A percentile compares a stretch with the other conserved stretches of the same genome.
Evolutionary conservation across 2,888 invertebrate genomes (phyloP).

Genomic region (Andrena minutula): DNA sequence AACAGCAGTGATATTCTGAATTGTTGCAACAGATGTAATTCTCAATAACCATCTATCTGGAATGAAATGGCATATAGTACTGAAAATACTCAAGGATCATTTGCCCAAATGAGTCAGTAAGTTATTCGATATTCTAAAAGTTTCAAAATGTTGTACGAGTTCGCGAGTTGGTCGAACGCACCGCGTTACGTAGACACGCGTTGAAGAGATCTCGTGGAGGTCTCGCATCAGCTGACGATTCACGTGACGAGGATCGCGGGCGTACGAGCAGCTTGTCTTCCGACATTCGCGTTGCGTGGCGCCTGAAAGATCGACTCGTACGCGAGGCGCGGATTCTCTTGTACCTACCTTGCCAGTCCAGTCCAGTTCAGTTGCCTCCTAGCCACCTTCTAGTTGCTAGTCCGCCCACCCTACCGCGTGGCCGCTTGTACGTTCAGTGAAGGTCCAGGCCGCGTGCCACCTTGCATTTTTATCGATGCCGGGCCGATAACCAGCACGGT

Average conservation of each 20-base stretch:
- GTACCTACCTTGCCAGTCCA: slow-evolving; percentile 65
- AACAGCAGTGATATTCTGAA: no score
- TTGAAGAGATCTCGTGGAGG: neutral
- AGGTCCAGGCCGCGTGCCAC: slow-evolving; percentile 79
- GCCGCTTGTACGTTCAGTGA: slow-evolving; percentile 67
- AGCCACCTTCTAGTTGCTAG: slow-evolving; percentile 74
- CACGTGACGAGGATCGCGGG: slow-evolving; percentile 46
- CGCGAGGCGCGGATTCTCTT: slow-evolving; percentile 34
- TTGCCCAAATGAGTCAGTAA: no score
- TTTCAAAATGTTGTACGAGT: no score
- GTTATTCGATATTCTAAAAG: no score
- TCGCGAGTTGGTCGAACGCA: neutral
- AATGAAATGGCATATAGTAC: no score
- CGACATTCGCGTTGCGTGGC: slow-evolving; percentile 58
- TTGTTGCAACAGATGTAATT: no score
- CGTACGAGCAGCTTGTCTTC: slow-evolving; percentile 38
- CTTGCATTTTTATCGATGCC: slow-evolving; percentile 79
- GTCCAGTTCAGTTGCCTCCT: slow-evolving; percentile 70
- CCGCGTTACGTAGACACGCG: neutral
- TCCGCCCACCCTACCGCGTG: slow-evolving; percentile 77
- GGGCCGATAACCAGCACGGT: slow-evolving; percentile 72
- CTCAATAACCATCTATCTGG: no score
- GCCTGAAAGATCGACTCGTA: slow-evolving; percentile 54
- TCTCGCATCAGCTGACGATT: slow-evolving; percentile 26
- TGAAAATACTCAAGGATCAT: no score